phyloP scores from a whole-genome alignment of 2,113 vertebrate species.

The Dasyurus viverrinus region DNA sequence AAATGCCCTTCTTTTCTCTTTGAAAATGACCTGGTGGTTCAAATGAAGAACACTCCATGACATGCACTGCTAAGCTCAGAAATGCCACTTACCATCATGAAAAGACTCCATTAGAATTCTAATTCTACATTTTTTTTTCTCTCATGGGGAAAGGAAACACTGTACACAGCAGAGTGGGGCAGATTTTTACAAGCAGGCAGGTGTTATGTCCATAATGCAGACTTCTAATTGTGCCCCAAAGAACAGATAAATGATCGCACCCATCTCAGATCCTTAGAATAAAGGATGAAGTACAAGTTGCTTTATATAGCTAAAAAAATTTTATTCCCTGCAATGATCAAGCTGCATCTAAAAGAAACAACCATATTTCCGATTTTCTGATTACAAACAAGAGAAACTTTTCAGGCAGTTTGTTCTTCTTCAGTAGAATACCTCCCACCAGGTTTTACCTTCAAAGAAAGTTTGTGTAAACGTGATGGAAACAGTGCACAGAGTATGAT shows the following conservation, averaged over 20 bases:
- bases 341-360: background rate
- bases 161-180: background rate
- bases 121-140: background rate
- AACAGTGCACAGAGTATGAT: background rate
- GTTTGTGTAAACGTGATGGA: background rate
- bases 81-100: background rate
- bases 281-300: rapidly evolving
- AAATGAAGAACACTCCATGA: background rate
- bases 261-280: background rate
- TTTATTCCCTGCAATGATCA: background rate
- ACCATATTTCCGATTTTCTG: background rate
- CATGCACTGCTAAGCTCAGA: background rate
- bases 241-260: background rate
- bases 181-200: background rate
- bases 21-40: background rate
- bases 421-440: background rate
- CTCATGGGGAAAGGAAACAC: background rate
- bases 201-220: background rate
- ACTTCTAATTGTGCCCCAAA: too few species aligned
- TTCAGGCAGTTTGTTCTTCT: background rate
- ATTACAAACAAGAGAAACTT: background rate
- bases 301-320: background rate
- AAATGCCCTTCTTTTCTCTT: slow-evolving; percentile 21
- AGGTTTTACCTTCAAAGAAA: background rate
- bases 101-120: background rate